phyloP scores from a whole-genome alignment of 2,113 vertebrate species.

The Gallinago media region DNA sequence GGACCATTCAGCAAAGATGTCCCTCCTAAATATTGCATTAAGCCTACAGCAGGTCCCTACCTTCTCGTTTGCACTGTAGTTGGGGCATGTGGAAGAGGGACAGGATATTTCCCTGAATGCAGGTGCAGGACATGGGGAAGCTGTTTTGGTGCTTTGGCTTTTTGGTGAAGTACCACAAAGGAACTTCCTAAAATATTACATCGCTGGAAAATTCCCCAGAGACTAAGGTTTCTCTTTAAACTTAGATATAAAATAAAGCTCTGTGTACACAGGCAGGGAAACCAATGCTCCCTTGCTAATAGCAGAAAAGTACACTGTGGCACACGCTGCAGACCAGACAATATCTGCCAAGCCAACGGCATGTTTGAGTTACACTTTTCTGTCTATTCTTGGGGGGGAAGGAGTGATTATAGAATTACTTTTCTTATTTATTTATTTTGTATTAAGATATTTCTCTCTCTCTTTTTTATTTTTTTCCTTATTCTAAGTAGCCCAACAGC shows the following conservation, averaged over 20 bases:
- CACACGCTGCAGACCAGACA: background rate
- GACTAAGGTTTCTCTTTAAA: background rate
- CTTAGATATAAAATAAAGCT: background rate
- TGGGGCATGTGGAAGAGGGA: background rate
- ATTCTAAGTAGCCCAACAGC: background rate
- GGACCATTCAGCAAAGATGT: background rate
- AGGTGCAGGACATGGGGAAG: background rate
- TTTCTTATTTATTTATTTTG: background rate
- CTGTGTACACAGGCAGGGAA: background rate
- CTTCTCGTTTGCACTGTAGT: background rate
- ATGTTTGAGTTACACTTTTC: background rate
- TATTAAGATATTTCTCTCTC: background rate
- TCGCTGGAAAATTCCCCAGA: conserved; percentile 7
- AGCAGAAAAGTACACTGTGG: background rate
- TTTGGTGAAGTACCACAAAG: background rate
- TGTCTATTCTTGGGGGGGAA: background rate
- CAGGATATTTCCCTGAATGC: background rate
- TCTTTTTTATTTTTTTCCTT: background rate
- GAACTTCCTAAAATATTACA: background rate
- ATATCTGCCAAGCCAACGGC: background rate
- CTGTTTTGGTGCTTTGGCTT: background rate
- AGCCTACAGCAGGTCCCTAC: background rate
- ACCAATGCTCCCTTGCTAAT: background rate
- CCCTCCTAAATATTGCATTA: background rate
- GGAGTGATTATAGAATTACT: background rate